These are phyloP conservation scores for Azorinus chamasolen DNA, from an alignment of 2,888 invertebrate genomes.

Conservation along the genomic window DNA sequence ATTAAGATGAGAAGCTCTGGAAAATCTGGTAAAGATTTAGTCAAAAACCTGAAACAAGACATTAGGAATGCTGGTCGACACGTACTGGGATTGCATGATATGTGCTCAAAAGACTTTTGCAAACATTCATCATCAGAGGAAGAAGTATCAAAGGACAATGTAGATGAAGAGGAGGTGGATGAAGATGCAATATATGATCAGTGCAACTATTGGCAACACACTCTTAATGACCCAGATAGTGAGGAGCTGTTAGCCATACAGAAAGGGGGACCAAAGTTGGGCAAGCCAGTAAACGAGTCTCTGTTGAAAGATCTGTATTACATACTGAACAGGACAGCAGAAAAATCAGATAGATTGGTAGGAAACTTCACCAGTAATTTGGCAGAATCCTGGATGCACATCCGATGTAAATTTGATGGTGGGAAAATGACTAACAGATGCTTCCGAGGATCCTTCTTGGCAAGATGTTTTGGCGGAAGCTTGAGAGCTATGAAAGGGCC, in stretches of 20 bases:
- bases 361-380: conserved; percentile 57
- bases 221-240: too few relatives aligned
- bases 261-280: not conserved
- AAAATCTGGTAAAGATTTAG: too few relatives aligned
- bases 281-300: conserved; percentile 13
- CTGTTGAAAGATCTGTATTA: too few relatives aligned
- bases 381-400: conserved; percentile 48
- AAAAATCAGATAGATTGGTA: conserved; percentile 39
- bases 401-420: conserved; percentile 31
- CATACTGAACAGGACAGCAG: conserved; percentile 33
- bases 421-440: conserved; percentile 25
- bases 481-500: conserved; percentile 17
- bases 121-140: too few relatives aligned
- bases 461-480: conserved; percentile 28
- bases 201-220: too few relatives aligned
- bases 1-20: not conserved
- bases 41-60: conserved; percentile 4
- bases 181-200: too few relatives aligned
- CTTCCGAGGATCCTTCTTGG: conserved; percentile 13
- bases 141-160: too few relatives aligned
- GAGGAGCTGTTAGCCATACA: too few relatives aligned
- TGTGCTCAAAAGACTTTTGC: too few relatives aligned
- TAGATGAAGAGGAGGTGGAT: too few relatives aligned
- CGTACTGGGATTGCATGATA: too few relatives aligned
- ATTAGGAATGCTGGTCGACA: conserved; percentile 6